These are phyloP conservation scores for Pammene aurita DNA, from an alignment of 2,888 invertebrate genomes.

Conservation along the genomic window DNA sequence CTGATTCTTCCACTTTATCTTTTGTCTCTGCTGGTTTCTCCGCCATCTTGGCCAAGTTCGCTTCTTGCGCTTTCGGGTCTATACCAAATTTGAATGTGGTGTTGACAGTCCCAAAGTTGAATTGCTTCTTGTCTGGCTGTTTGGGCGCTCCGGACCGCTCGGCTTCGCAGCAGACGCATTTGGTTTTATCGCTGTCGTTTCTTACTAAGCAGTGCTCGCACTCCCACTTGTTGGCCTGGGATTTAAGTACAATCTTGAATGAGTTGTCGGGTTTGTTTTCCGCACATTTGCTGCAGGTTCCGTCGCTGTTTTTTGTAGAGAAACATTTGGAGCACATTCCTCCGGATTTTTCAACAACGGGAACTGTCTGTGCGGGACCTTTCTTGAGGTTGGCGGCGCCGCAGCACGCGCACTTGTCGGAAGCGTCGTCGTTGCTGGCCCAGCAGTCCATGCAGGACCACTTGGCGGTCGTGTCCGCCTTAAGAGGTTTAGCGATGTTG, in stretches of 20 bases:
- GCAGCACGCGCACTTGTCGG: conserved; percentile 59
- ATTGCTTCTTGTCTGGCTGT: conserved; percentile 51
- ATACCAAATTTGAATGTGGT: conserved; percentile 70
- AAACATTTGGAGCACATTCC: conserved; percentile 38
- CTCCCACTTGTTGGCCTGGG: conserved; percentile 66
- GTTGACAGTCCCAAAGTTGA: conserved; percentile 60
- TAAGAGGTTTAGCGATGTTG: conserved; percentile 40
- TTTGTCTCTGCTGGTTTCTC: conserved; percentile 44
- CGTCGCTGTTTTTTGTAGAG: conserved; percentile 9
- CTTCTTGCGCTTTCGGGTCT: conserved; percentile 56
- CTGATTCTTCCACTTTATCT: conserved; percentile 54
- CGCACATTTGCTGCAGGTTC: conserved; percentile 27
- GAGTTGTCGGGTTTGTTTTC: conserved; percentile 45
- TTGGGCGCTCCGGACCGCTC: conserved; percentile 50
- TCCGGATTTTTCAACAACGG: conserved; percentile 3
- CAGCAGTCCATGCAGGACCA: conserved; percentile 65
- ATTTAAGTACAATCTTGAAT: conserved; percentile 52
- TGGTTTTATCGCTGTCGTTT: conserved; percentile 58
- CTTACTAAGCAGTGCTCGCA: conserved; percentile 66
- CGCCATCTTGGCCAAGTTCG: conserved; percentile 46
- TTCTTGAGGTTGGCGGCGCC: conserved; percentile 51
- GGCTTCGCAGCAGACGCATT: conserved; percentile 67
- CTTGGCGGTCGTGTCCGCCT: conserved; percentile 46
- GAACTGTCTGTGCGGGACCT: conserved; percentile 10
- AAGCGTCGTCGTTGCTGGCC: conserved; percentile 55